Base-by-base conservation (phyloP, 1,140 invertebrate genomes). In the Drosophila insularis region DNA sequence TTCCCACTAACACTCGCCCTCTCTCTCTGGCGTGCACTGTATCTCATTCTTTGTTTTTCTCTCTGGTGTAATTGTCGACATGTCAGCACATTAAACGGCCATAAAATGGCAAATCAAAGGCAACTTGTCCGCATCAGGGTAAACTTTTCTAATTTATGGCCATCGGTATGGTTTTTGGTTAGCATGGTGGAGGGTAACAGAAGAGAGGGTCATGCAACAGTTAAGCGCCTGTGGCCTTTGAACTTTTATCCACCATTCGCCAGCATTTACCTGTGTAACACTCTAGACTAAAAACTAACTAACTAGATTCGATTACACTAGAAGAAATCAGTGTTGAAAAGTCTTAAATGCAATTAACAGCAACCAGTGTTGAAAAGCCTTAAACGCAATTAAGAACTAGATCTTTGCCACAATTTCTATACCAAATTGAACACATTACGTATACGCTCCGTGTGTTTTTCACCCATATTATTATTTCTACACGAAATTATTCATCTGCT, bases 91-190 rank as follows among this genome's bases (percentile, higher is more conserved):
- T 89, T 87, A 87, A 87, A 89, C 58, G 76, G 84, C 84, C 62
- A 87, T 87, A 89, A 87, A 86, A 86, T 54, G 79, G 78, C 71
- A 87, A 87, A 87, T 87, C 84, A 87, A 87, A 87, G 76, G 80
- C 80, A 89, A 87, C 84, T 87, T 87, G 82, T 87, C 69, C 65
- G 60, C 78, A 78, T 63, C 63, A 68, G 76, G 54, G 63, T 56
- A 55, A 86, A 86, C 69, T 86, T 86, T 79, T 86, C 79, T 87
- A 89, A 86, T 86, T 86, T 86, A 86, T 87, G 66, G 79, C 76
- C 82, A 68, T 50, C 17, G 43, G 43, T 50, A 37, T 35, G 32
- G 32, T 46, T 43, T 46, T 46, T 14, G 14, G 43, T 46, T 6
- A 7, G 43, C 1, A 17, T 1, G n/a, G 5, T 8, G 14, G 2